These are phyloP conservation scores for Tipula confusa DNA, from an alignment of 2,888 invertebrate species.

Conservation along the genomic window DNA sequence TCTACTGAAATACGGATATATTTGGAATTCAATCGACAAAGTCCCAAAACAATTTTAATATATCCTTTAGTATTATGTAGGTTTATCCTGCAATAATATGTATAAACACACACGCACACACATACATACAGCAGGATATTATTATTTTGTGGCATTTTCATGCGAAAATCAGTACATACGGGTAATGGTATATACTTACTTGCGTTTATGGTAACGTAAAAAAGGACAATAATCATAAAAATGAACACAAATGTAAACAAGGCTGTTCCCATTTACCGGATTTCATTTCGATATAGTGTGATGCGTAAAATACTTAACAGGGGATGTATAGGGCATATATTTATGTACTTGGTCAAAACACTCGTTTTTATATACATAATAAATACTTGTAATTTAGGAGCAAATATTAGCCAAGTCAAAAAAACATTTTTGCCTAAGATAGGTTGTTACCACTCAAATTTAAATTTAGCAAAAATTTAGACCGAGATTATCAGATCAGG, in stretches of 20 bases:
- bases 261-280: not conserved
- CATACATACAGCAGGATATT: not conserved
- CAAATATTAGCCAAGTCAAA: no score
- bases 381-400: no score
- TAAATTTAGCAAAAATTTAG: no score
- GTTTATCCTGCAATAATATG: not conserved
- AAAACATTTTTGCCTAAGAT: no score
- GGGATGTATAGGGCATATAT: no score
- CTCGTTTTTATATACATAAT: no score
- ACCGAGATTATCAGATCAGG: no score
- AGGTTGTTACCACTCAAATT: no score
- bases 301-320: no score
- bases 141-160: not conserved
- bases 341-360: no score
- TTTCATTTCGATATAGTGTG: no score
- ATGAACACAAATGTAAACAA: conserved; percentile 1
- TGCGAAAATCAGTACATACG: not conserved
- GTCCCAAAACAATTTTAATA: not conserved
- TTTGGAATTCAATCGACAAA: not conserved
- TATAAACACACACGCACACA: not conserved
- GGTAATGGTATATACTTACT: not conserved
- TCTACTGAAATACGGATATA: not conserved
- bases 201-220: not conserved
- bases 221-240: conserved; percentile 3
- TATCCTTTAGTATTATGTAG: not conserved